Evolutionary conservation across 2,797 vertebrate genomes (phyloP).

Genomic region (Tokudaia tokunoshimensis): DNA sequence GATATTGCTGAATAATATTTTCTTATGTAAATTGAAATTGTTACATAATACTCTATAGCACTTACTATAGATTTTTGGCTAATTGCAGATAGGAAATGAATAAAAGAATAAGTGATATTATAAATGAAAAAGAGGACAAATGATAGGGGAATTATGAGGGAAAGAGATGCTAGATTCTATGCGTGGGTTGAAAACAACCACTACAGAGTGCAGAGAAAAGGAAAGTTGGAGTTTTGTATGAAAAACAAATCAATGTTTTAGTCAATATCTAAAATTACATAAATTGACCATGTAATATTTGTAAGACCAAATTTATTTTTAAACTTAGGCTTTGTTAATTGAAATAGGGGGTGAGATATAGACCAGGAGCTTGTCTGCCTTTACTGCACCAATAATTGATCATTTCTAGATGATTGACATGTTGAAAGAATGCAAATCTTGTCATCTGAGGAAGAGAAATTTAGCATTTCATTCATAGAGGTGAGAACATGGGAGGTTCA

Average conservation of each 20-base stretch:
- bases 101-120: slow-evolving; percentile 1
- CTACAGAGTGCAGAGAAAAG: neutral
- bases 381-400: neutral
- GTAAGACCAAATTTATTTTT: neutral
- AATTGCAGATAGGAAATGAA: slow-evolving; percentile 13
- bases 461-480: neutral
- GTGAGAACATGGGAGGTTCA: neutral
- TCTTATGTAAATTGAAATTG: neutral
- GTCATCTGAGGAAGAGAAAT: neutral
- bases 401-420: neutral
- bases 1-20: neutral
- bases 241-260: slow-evolving; percentile 14
- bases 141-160: neutral
- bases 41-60: neutral
- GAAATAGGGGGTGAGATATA: neutral
- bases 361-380: neutral
- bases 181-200: neutral
- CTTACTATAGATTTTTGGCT: slow-evolving; percentile 4
- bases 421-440: neutral
- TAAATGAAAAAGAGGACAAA: neutral
- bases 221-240: neutral
- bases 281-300: neutral
- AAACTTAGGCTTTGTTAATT: slow-evolving; percentile 25
- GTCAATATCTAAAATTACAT: neutral
- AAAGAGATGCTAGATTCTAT: neutral